Conservation (phyloP, 2,797 vertebrate species). For the Varecia variegata region DNA sequence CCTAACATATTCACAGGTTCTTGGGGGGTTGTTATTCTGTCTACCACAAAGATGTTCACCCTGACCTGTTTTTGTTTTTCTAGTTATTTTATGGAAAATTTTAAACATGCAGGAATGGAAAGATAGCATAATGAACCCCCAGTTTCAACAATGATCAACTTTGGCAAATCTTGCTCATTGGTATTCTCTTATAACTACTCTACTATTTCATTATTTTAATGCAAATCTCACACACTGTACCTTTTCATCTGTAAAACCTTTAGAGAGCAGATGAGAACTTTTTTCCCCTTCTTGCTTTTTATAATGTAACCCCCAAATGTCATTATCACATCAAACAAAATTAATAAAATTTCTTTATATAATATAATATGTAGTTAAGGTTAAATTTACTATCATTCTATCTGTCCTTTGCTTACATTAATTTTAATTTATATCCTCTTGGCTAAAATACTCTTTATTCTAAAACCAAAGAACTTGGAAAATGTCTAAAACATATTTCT, state of each 20-base stretch:
- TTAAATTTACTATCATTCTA: background rate
- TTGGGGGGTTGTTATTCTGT: background rate
- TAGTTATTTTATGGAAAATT: conserved; percentile 13
- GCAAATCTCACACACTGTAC: background rate
- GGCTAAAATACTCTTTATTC: conserved; percentile 1
- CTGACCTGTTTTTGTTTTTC: background rate
- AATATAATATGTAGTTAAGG: background rate
- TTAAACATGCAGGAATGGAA: background rate
- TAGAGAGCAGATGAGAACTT: background rate
- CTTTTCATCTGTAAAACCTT: background rate
- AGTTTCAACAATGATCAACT: background rate
- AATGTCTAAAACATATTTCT: conserved; percentile 5
- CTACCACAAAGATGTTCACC: background rate
- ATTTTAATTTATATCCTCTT: conserved; percentile 11
- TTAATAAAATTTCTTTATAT: conserved; percentile 14
- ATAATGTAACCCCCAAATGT: background rate
- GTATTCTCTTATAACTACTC: background rate
- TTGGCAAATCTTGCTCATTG: background rate
- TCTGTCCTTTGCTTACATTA: background rate
- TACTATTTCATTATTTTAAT: conserved; percentile 17
- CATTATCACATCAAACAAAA: background rate
- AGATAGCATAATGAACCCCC: background rate
- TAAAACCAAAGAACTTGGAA: background rate
- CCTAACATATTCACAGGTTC: background rate
- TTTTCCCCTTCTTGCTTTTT: background rate